These are phyloP conservation scores for Acanthis flammea DNA, from an alignment of 2,797 vertebrate genomes.

Conservation along the genomic window DNA sequence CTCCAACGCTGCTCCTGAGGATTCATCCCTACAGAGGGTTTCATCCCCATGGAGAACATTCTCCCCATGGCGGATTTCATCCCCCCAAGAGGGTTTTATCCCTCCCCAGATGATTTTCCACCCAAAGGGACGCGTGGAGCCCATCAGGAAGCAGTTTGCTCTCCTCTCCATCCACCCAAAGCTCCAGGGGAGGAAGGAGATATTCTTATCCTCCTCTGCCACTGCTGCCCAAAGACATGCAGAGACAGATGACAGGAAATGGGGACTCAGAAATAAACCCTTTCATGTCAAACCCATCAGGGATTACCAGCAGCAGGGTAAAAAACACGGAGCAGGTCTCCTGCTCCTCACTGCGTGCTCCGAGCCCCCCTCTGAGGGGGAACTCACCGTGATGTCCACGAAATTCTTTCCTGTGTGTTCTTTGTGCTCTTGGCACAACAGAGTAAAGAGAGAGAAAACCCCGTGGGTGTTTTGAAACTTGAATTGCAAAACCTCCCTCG, in stretches of 20 bases:
- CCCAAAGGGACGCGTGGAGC: neutral
- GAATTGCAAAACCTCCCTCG: neutral
- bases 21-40: too few relatives aligned
- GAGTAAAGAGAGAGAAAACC: neutral
- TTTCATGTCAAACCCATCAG: neutral
- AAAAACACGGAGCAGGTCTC: neutral
- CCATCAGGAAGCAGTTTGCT: neutral
- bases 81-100: neutral
- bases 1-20: neutral
- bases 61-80: rapidly evolving
- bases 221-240: neutral
- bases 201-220: slow-evolving; percentile 51
- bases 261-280: slow-evolving; percentile 41
- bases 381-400: neutral
- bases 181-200: neutral
- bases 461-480: rapidly evolving
- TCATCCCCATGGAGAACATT: rapidly evolving
- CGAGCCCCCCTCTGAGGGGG: rapidly evolving
- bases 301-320: neutral
- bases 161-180: neutral
- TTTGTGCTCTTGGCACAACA: neutral
- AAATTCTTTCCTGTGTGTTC: rapidly evolving
- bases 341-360: rapidly evolving
- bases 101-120: neutral
- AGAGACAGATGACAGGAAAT: slow-evolving; percentile 48